Conservation (phyloP, 2,888 invertebrate species). For the Phasia obesa region DNA sequence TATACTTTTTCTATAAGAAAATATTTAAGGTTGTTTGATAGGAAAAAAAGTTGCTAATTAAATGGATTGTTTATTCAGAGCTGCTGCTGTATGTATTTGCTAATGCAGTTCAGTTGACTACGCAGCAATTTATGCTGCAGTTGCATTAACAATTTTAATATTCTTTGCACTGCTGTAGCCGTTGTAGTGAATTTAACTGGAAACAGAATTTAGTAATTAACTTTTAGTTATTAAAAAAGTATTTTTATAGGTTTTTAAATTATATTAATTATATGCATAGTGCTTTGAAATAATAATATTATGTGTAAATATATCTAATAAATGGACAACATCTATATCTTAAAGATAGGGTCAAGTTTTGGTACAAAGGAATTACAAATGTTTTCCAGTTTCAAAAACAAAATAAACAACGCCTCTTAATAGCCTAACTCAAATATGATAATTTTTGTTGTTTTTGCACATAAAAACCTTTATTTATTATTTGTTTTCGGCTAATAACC, state of each 20-base stretch:
- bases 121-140: constrained; percentile 82
- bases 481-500: no score
- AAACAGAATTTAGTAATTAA: constrained; percentile 23
- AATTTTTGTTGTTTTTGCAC: no score
- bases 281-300: constrained; percentile 13
- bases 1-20: constrained; percentile 15
- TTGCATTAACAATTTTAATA: constrained; percentile 81
- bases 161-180: constrained; percentile 82
- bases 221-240: no score
- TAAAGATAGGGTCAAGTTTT: no score
- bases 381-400: no score
- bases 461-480: no score
- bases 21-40: constrained; percentile 13
- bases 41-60: neutral
- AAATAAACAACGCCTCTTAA: no score
- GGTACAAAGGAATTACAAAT: no score
- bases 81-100: constrained; percentile 71
- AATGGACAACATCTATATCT: no score
- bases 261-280: constrained; percentile 35
- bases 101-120: constrained; percentile 77
- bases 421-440: no score
- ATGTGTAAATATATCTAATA: no score
- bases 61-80: constrained; percentile 26
- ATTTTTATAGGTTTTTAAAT: neutral
- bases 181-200: constrained; percentile 77